Base-by-base conservation (phyloP, 2,888 invertebrate species). In the Leuctra nigra region DNA sequence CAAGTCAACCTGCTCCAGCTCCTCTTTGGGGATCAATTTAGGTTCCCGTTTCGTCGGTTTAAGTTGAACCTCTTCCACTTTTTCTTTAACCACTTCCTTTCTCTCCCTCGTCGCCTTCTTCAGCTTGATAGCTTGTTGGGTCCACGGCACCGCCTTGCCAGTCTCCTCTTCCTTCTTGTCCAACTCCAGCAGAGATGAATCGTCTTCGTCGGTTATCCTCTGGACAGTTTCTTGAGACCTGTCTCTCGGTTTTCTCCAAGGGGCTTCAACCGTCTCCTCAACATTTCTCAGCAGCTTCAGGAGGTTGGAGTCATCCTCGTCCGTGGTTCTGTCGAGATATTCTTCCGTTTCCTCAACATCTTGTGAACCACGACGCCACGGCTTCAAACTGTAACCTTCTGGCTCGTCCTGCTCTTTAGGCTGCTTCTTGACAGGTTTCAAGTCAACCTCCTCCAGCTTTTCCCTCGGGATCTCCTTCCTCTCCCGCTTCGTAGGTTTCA, bases 31-130 rank as follows among this genome's bases (percentile, higher is more conserved):
- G 39, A 46, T 50, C 11, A 50, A 33, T 41, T 47, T 54, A 7
- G 33, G 25, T 33, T 18, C 41, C 13, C 56, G 53, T 33, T 59
- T 47, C 1, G 52, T 55, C 14, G 62, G 81, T 63, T 79, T 75
- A 61, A 83, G 66, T 64, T 77, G 75, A n/a, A 83, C 75, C 41
- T 68, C 66, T 62, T 75, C 73, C 7, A 73, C 36, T 9, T 64
- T 68, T 63, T 76, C 74, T 58, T 70, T 72, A 1, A 64, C 66
- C 16, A 72, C 64, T 59, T 72, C 69, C 64, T 73, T 74, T 52
- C 62, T 68, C 53, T 71, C 70, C 18, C 67, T 63, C 64, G 66
- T 65, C 59, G 73, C 69, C 64, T 72, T 75, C 63, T 80, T 59
- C 33, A 56, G 36, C 16, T 44, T 46, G 0, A 60, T 55, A 23